Evolutionary conservation across 2,113 vertebrate genomes (phyloP).

Genomic region (Corythornis vintsioides): DNA sequence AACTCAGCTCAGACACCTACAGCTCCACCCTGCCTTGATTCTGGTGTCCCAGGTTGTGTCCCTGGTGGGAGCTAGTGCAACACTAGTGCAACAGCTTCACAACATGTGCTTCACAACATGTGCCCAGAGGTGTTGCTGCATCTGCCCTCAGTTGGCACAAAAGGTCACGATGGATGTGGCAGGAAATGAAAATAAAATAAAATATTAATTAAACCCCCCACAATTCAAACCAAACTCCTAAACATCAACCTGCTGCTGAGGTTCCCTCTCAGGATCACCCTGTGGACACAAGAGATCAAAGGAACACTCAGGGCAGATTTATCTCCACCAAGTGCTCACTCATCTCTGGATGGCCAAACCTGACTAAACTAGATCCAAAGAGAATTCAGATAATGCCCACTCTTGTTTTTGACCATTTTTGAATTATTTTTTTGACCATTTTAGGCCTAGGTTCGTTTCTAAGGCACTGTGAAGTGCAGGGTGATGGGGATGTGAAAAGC

Average conservation of each 20-base stretch:
- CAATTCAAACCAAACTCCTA: background rate
- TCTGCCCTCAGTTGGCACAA: background rate
- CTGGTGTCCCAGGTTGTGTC: rapidly evolving
- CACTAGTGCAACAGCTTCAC: rapidly evolving
- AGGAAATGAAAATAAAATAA: background rate
- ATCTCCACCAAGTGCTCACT: background rate
- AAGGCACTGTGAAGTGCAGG: background rate
- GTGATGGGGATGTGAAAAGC: background rate
- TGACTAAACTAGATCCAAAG: background rate
- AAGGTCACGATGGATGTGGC: rapidly evolving
- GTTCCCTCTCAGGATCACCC: background rate
- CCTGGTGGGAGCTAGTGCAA: background rate
- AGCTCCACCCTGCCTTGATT: background rate
- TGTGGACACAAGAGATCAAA: rapidly evolving
- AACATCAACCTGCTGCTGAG: background rate
- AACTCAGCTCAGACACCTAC: background rate
- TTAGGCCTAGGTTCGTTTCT: background rate
- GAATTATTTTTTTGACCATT: background rate
- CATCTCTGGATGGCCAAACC: background rate
- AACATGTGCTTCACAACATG: rapidly evolving
- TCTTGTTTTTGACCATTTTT: background rate
- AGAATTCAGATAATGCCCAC: background rate
- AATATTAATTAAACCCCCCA: too few species aligned
- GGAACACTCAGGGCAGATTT: background rate
- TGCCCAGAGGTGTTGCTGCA: background rate